Base-by-base conservation (phyloP, 2,888 invertebrate genomes). In the Drosophila stalkeri region DNA sequence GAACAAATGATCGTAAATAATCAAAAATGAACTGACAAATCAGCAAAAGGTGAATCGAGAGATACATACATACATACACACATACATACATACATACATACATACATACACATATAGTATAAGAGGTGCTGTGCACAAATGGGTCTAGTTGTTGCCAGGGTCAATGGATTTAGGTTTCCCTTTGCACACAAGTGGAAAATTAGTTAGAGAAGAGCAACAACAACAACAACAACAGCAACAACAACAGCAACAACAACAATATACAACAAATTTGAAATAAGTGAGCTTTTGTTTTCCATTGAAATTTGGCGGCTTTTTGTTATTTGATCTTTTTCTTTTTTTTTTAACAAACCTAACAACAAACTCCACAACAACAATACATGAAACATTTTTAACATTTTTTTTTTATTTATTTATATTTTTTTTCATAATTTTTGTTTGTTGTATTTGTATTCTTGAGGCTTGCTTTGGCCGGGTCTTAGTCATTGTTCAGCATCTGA, bases 291-390 rank as follows among this genome's bases (percentile, higher is more conserved):
- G 89, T 89, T 90, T 87, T 87, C 87, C 82, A 77, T 89, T 91
- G 91, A 89, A 89, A 80, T 91, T 88, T 75, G 78, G 86, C 89
- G 89, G 89, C 90, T 78, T 88, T 83, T 67, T 35, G 75, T 80
- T 76, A 83, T 91, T 89, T 90, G 89, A 89, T 91, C 91, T 90
- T 83, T 90, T 86, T 91, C 91, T 90, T 83, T 90, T 86, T 43
- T 43, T 23, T 79, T 73, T 64, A 74, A 88, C 77, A 73, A 82
- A 85, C 72, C 68, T 59, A 63, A 64, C 64, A 76, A 62, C 75
- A 76, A 62, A 64, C 64, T 49, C 61, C 27, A 70, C 47, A 80
- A 59, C 60, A 69, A 71, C 47, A 75, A 74, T 55, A 81, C 66
- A 72, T 64, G 71, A 81, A 75, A 85, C 74, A 79, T 60, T 72